Base-by-base conservation (phyloP, 2,888 invertebrate species). In the Oxyteleia sp. region DNA sequence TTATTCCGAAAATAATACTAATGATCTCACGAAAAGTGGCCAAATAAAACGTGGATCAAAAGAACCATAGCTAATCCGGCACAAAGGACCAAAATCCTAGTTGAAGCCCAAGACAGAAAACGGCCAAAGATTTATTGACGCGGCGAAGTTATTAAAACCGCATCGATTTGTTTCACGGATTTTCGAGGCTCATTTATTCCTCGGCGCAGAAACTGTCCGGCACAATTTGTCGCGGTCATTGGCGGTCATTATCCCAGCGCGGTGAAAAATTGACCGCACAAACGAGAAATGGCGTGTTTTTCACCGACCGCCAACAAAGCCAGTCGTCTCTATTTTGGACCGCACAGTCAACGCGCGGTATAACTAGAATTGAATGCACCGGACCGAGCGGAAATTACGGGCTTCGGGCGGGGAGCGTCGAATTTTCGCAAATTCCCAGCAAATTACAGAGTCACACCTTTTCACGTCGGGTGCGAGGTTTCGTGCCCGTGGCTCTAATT, bases 201-300 rank as follows among this genome's bases (percentile, higher is more conserved):
- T 1, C n/a, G 43, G 16, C 59, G 43, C 51, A 43, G 72, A 76
- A 59, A 64, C 32, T 43, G 72, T 72, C 66, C 64, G 57, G 47
- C 49, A n/a, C 80, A 59, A 92, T 92, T 91, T 85, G 92, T 88
- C 87, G 74, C 90, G 91, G 87, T 87, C 87, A 92, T 92, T 89
- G 89, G 75, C 74, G 75, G 82, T 64, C 86, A 89, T 90, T 91
- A 90, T 91, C 85, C 61, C 85, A 81, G 64, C 64, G 85, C 59
- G 81, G 86, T 89, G 87, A 90, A 88, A 89, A 89, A 88, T 87
- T 80, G 61, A 66, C 80, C 87, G 79, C 72, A 47, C 45, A 76
- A n/a, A n/a, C n/a, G n/a, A n/a, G n/a, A n/a, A n/a, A n/a, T n/a
- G n/a, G n/a, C n/a, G n/a, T n/a, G n/a, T n/a, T n/a, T n/a, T n/a